These are phyloP conservation scores for Ceratotherium simum DNA, from an alignment of 2,113 vertebrate species.

Conservation along the genomic window DNA sequence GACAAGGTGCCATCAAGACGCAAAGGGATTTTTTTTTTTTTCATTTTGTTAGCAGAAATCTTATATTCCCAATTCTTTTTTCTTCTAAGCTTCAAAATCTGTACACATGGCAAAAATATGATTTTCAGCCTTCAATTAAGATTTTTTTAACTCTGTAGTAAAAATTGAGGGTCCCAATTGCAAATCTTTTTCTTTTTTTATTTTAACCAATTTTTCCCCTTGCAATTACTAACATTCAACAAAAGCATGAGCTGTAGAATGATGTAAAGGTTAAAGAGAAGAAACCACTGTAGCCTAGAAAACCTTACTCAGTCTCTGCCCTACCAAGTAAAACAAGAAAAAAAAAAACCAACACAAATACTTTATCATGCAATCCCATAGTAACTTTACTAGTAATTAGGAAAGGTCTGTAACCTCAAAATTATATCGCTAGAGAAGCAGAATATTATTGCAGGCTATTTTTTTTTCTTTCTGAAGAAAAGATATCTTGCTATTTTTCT, in stretches of 20 bases:
- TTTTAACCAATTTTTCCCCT: too few species aligned
- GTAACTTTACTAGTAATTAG: conserved; percentile 56
- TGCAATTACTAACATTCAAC: background rate
- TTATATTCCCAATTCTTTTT: background rate
- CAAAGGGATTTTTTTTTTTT: background rate
- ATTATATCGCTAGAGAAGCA: background rate
- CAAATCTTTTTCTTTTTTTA: background rate
- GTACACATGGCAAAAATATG: background rate
- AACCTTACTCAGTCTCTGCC: background rate
- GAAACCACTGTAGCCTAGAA: conserved; percentile 10
- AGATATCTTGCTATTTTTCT: conserved; percentile 31
- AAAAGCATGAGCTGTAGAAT: background rate
- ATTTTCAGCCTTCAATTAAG: background rate
- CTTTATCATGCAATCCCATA: background rate
- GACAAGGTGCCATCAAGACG: conserved; percentile 22
- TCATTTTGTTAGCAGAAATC: background rate
- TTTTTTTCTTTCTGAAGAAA: conserved; percentile 63
- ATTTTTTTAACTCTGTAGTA: background rate
- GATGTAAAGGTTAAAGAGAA: conserved; percentile 19
- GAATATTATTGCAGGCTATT: background rate
- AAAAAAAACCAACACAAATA: background rate
- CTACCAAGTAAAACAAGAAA: background rate
- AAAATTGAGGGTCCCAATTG: background rate
- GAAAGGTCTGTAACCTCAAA: conserved; percentile 44
- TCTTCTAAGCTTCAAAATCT: conserved; percentile 33